Evolutionary conservation across 2,888 invertebrate species (phyloP).

Genomic region (Tetragonisca angustula): DNA sequence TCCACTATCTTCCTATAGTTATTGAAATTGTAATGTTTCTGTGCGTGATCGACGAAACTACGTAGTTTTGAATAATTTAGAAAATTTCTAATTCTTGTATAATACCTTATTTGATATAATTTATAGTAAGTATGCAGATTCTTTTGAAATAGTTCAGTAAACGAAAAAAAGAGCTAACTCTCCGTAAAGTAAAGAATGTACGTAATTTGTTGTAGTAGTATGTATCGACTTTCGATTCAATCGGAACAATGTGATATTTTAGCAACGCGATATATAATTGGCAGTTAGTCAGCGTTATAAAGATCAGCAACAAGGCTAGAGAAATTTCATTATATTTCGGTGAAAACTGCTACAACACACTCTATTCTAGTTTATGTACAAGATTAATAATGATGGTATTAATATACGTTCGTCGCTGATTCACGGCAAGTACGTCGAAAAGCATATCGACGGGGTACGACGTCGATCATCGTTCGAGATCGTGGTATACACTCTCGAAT

Average conservation of each 20-base stretch:
- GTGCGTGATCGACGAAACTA: not conserved
- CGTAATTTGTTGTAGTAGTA: slow-evolving; percentile 23
- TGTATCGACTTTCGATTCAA: not conserved
- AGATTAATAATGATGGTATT: not conserved
- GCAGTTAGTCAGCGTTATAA: not conserved
- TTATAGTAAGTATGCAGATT: not conserved
- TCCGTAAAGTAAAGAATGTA: slow-evolving; percentile 26
- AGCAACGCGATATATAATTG: not conserved
- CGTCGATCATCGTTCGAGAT: slow-evolving; percentile 42
- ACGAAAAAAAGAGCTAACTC: slow-evolving; percentile 26
- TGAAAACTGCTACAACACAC: not conserved
- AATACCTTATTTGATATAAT: no score
- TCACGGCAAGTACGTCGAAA: not conserved
- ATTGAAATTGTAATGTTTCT: no score
- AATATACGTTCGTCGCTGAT: not conserved
- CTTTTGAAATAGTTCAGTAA: not conserved
- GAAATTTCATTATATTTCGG: slow-evolving; percentile 7
- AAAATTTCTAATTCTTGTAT: not conserved
- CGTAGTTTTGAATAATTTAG: not conserved
- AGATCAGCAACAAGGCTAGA: no score
- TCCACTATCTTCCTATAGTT: no score
- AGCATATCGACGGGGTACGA: slow-evolving; percentile 4
- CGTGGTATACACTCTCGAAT: slow-evolving; percentile 54
- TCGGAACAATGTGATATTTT: not conserved
- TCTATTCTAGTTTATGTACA: not conserved